Conservation (phyloP, 2,113 vertebrate species). For the Pygoscelis adeliae region DNA sequence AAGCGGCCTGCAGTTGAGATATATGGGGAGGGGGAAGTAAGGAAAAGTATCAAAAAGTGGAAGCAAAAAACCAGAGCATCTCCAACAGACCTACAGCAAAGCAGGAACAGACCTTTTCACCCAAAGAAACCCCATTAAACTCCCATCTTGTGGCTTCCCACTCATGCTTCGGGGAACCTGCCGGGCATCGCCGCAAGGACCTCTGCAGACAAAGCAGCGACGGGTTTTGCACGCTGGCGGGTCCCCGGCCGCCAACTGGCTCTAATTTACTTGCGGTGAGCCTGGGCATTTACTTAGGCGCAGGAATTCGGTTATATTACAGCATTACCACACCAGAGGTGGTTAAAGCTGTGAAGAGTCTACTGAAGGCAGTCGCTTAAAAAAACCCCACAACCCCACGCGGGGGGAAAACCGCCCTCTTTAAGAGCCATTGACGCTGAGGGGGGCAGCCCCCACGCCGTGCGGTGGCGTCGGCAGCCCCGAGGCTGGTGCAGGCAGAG, state of each 20-base stretch:
- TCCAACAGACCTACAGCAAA: neutral
- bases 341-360: neutral
- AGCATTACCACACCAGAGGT: neutral
- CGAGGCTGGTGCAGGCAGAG: neutral
- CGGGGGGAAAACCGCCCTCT: fast-evolving
- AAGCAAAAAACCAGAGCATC: fast-evolving
- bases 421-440: fast-evolving
- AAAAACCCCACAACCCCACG: fast-evolving
- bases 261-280: neutral
- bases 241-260: fast-evolving
- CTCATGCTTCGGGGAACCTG: fast-evolving
- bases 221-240: fast-evolving
- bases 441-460: fast-evolving
- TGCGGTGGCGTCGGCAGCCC: fast-evolving
- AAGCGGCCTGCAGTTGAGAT: neutral
- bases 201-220: neutral
- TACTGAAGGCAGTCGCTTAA: fast-evolving
- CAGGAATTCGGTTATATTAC: neutral
- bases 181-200: too few relatives aligned
- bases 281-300: fast-evolving
- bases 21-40: fast-evolving
- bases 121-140: neutral
- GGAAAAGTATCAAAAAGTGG: neutral
- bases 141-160: neutral
- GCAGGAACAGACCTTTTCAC: fast-evolving